These are phyloP conservation scores for Aptenodytes forsteri DNA, from an alignment of 2,113 vertebrate genomes.

Conservation along the genomic window DNA sequence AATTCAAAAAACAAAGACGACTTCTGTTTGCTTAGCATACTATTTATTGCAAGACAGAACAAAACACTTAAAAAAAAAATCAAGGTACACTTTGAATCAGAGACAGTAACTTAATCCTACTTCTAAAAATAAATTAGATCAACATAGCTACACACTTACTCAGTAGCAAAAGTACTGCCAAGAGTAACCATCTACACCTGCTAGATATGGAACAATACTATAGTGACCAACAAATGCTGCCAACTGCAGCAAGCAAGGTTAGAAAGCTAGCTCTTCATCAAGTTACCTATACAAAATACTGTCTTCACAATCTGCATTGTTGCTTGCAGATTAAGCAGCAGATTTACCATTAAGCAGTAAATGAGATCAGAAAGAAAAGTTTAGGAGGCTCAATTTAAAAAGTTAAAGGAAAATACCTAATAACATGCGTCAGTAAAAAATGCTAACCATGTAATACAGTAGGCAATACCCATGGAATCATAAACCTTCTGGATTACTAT, in stretches of 20 bases:
- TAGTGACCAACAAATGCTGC: neutral
- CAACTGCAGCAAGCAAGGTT: neutral
- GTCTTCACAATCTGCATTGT: neutral
- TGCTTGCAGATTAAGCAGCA: neutral
- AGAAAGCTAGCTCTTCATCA: neutral
- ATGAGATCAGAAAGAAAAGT: constrained; percentile 2
- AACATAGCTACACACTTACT: constrained; percentile 28
- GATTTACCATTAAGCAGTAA: neutral
- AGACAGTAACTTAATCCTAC: constrained; percentile 8
- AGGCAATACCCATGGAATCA: neutral
- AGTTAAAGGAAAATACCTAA: neutral
- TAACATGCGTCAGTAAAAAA: neutral
- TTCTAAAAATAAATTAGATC: constrained; percentile 72
- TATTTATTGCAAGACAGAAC: neutral
- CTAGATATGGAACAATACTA: constrained; percentile 16
- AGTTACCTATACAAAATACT: neutral
- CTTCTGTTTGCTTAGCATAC: neutral
- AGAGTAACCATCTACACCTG: constrained; percentile 25
- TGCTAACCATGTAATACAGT: neutral
- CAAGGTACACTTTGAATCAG: neutral
- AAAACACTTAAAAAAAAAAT: neutral
- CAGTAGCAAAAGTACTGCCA: constrained; percentile 39
- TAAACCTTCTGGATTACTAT: neutral
- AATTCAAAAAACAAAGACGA: neutral
- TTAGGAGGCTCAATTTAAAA: neutral